A percentile compares a stretch with the other conserved stretches of the same genome.
Evolutionary conservation across 1,140 invertebrate genomes (phyloP).

Genomic region (Gyrodactylus salaris): DNA sequence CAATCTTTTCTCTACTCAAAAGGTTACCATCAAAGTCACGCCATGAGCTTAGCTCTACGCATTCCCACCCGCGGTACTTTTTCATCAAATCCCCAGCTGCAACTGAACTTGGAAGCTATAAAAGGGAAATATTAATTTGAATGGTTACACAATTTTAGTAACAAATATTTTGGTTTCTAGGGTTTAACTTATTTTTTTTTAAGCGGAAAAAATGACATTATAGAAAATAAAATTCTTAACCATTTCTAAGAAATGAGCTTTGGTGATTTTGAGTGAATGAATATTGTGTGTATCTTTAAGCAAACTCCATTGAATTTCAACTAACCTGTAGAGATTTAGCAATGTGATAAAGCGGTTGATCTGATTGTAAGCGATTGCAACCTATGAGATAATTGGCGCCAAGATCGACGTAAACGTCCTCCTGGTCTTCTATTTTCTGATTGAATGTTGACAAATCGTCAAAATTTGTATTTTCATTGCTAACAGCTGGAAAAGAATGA

Average conservation of each 20-base stretch:
- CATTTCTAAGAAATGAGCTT: too few species aligned
- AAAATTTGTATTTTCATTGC: not conserved
- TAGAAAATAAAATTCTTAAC: too few species aligned
- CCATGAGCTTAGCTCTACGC: not conserved
- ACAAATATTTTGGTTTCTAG: too few species aligned
- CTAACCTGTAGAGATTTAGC: not conserved
- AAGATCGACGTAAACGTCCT: not conserved
- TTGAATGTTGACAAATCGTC: not conserved
- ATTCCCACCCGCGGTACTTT: slow-evolving; percentile 1
- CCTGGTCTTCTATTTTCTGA: not conserved
- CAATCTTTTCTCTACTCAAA: not conserved
- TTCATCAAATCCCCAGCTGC: not conserved
- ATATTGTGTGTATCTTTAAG: too few species aligned
- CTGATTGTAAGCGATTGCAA: not conserved
- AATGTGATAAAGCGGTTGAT: not conserved
- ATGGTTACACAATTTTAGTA: too few species aligned
- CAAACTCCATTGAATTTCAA: too few species aligned
- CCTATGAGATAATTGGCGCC: slow-evolving; percentile 5
- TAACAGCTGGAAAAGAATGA: too few species aligned
- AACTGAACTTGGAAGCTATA: not conserved
- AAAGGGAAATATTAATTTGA: not conserved
- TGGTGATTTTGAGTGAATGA: too few species aligned
- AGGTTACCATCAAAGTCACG: not conserved
- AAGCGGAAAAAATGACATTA: too few species aligned
- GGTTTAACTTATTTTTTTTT: too few species aligned